Conservation (phyloP, 1,140 invertebrate genomes). For the Rhopalosiphum maidis region DNA sequence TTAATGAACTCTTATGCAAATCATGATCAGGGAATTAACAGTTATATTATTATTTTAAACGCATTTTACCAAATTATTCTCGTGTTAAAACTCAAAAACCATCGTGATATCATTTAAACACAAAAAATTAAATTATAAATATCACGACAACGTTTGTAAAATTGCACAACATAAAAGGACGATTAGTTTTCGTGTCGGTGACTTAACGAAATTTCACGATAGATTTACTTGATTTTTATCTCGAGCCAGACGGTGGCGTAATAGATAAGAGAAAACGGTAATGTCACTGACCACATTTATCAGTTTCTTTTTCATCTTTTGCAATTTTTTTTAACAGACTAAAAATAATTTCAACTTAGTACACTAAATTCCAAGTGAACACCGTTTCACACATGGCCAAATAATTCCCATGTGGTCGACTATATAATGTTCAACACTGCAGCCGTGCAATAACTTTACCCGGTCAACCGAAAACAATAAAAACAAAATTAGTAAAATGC, state of each 20-base stretch:
- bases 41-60: not conserved
- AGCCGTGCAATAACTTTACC: not conserved
- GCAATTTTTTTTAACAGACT: not conserved
- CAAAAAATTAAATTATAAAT: not conserved
- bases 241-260: not conserved
- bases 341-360: slow-evolving; percentile 9
- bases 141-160: not conserved
- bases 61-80: not conserved
- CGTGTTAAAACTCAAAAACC: not conserved
- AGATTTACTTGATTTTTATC: slow-evolving; percentile 29
- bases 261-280: not conserved
- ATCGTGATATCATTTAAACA: not conserved
- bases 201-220: not conserved
- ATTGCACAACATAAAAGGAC: not conserved
- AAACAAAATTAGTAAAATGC: slow-evolving; percentile 23
- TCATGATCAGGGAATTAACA: not conserved
- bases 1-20: not conserved
- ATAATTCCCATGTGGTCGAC: not conserved
- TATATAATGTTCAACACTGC: slow-evolving; percentile 20
- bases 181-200: not conserved
- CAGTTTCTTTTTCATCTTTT: not conserved
- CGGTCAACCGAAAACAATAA: not conserved
- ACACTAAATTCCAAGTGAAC: not conserved
- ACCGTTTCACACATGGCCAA: slow-evolving; percentile 6
- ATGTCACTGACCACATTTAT: not conserved